phyloP scores from a whole-genome alignment of 2,888 invertebrate genomes.

The Polyommatus icarus region DNA sequence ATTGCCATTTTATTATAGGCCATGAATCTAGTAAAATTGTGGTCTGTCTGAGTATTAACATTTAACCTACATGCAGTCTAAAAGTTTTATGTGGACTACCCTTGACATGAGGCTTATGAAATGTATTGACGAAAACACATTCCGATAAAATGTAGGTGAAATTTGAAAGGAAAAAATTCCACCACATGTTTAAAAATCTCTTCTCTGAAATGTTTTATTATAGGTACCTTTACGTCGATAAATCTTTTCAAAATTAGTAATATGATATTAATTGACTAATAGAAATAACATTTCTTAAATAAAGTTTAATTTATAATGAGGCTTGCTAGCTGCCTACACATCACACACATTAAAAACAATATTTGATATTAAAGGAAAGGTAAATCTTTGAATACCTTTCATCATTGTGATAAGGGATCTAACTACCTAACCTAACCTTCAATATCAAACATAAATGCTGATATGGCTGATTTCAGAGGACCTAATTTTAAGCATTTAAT shows the following conservation, averaged over 20 bases:
- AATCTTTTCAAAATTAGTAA: too few species aligned
- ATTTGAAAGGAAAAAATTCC: not conserved
- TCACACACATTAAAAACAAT: not conserved
- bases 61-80: slow-evolving; percentile 7
- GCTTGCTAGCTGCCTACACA: slow-evolving; percentile 3
- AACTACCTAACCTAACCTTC: not conserved
- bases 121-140: not conserved
- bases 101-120: not conserved
- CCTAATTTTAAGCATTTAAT: not conserved
- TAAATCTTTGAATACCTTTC: not conserved
- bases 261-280: too few species aligned
- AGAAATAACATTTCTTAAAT: not conserved
- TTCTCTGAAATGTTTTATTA: too few species aligned
- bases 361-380: not conserved
- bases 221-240: too few species aligned
- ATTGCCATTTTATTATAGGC: too few species aligned
- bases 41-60: not conserved
- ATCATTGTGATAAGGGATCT: not conserved
- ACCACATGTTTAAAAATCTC: too few species aligned
- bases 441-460: not conserved
- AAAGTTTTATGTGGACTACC: not conserved
- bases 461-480: slow-evolving; percentile 10
- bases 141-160: not conserved
- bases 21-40: too few species aligned
- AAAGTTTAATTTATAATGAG: not conserved